These are phyloP conservation scores for Apis cerana DNA, from an alignment of 1,140 invertebrate species.

Conservation along the genomic window DNA sequence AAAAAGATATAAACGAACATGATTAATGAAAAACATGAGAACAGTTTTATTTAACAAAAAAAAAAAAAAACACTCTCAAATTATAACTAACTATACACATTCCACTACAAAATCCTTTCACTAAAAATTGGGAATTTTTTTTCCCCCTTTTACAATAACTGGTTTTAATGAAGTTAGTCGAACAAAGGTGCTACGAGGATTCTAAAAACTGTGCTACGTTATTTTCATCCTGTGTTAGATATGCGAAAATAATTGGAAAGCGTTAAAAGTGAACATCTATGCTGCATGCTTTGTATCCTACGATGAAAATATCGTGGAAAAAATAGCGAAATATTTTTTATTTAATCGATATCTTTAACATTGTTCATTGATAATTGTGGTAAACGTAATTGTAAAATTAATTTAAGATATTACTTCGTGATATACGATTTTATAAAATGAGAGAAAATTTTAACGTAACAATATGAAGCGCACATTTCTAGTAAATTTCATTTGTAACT, in stretches of 20 bases:
- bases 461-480: not conserved
- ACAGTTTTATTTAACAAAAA: not conserved
- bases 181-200: not conserved
- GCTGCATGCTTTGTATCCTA: not conserved
- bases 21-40: not conserved
- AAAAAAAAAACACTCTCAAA: not conserved
- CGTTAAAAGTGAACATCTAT: not conserved
- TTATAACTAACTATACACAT: not conserved
- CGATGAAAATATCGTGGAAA: not conserved
- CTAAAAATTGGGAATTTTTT: conserved; percentile 8
- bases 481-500: not conserved
- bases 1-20: not conserved
- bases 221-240: not conserved
- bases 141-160: not conserved
- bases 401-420: not conserved
- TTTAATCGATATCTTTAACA: too few relatives aligned
- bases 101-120: conserved; percentile 7
- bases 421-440: not conserved
- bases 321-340: too few relatives aligned
- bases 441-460: not conserved
- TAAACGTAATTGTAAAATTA: not conserved
- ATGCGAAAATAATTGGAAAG: not conserved
- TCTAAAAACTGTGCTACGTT: conserved; percentile 3
- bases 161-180: conserved; percentile 28
- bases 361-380: too few relatives aligned